These are phyloP conservation scores for Meloidogyne floridensis DNA, from an alignment of 1,140 invertebrate species.

Conservation along the genomic window DNA sequence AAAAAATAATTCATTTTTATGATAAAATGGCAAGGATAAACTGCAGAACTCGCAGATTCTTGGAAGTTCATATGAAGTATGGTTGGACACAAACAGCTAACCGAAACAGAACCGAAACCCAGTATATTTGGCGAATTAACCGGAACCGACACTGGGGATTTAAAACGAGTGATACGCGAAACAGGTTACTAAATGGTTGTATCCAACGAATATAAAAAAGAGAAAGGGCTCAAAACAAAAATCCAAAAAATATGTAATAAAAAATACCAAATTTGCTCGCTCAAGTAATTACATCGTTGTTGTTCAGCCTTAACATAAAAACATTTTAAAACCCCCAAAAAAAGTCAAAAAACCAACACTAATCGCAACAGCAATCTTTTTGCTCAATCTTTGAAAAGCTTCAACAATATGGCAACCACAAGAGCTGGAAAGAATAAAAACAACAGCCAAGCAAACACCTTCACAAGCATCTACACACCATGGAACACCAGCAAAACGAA, in stretches of 20 bases:
- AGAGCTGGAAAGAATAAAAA: slow-evolving; percentile 47
- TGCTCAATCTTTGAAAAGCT: slow-evolving; percentile 89
- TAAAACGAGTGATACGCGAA: too few species aligned
- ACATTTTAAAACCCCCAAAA: background rate
- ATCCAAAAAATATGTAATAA: background rate
- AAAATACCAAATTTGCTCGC: slow-evolving; percentile 77
- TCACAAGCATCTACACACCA: slow-evolving; percentile 43
- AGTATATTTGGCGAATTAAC: too few species aligned
- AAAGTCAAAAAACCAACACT: background rate
- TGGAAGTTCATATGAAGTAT: too few species aligned
- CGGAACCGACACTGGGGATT: too few species aligned
- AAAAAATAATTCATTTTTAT: too few species aligned
- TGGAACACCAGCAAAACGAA: slow-evolving; percentile 50
- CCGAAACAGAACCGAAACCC: too few species aligned
- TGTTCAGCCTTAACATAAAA: slow-evolving; percentile 77
- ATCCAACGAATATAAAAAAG: too few species aligned
- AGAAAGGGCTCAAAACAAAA: too few species aligned
- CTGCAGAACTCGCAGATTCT: too few species aligned
- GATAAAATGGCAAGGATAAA: too few species aligned
- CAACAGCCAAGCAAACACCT: slow-evolving; percentile 37
- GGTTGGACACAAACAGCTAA: too few species aligned
- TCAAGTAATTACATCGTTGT: slow-evolving; percentile 83
- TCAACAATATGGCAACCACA: slow-evolving; percentile 45
- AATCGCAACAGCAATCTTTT: slow-evolving; percentile 83
- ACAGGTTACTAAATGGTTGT: too few species aligned